phyloP scores from a whole-genome alignment of 53 echinoderm and acorn worm species.

The Echinometra lucunter region DNA sequence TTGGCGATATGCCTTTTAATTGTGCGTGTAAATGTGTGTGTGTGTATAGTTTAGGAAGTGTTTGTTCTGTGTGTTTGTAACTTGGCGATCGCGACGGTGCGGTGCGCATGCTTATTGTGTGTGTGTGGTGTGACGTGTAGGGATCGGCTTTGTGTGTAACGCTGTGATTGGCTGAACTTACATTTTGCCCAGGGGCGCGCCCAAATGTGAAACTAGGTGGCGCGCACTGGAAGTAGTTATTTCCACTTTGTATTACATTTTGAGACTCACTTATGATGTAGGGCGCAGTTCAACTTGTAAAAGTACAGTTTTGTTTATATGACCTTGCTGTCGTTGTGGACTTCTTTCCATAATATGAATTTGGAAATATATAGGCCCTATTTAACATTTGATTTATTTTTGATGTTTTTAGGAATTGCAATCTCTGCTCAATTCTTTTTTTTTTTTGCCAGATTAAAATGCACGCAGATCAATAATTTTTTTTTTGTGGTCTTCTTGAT shows the following conservation, averaged over 20 bases:
- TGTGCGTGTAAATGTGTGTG: not conserved
- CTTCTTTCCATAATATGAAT: too few species aligned
- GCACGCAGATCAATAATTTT: too few species aligned
- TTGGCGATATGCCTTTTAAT: too few species aligned
- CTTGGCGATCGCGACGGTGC: not conserved
- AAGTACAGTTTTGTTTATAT: not conserved
- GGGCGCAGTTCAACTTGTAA: not conserved
- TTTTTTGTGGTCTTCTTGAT: too few species aligned
- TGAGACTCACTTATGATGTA: not conserved
- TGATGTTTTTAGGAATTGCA: too few species aligned
- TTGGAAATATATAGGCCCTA: too few species aligned
- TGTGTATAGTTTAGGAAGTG: not conserved
- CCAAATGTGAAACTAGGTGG: not conserved
- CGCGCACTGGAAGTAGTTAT: conserved; percentile 8
- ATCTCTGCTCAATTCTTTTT: too few species aligned
- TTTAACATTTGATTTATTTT: too few species aligned
- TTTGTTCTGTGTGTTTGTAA: not conserved
- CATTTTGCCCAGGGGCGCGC: conserved; percentile 4
- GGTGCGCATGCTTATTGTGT: not conserved
- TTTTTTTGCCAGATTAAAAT: too few species aligned
- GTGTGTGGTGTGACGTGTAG: not conserved
- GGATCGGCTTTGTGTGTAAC: not conserved
- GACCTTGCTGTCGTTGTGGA: not conserved
- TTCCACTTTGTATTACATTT: conserved; percentile 1
- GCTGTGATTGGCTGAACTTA: not conserved